Percentiles rank a stretch among this genome's conserved stretches.
Evolutionary conservation across 2,797 vertebrate genomes (phyloP).

Genomic region (Phyllotis vaccarum): DNA sequence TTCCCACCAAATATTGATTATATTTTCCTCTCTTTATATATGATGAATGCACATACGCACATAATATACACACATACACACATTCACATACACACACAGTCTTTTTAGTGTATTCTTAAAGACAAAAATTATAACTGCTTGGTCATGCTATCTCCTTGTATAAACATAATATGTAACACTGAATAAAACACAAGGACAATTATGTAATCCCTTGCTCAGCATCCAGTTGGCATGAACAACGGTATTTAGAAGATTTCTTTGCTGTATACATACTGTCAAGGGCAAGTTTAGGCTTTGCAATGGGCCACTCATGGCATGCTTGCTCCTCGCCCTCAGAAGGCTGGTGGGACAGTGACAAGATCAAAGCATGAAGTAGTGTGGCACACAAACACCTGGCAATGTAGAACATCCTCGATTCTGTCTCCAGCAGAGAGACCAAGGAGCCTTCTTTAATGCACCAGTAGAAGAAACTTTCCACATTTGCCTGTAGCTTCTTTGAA

Average conservation of each 20-base stretch:
- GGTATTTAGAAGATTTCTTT: neutral
- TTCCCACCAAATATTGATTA: too few relatives aligned
- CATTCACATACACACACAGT: neutral
- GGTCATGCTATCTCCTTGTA: neutral
- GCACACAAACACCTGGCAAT: neutral
- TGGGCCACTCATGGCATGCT: neutral
- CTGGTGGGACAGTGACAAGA: neutral
- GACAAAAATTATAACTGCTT: constrained; percentile 6
- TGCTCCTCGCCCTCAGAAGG: neutral
- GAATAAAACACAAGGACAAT: neutral
- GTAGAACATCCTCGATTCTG: neutral
- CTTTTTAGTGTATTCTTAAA: neutral
- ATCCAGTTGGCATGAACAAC: neutral
- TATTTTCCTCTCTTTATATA: too few relatives aligned
- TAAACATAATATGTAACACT: neutral
- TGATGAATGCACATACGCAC: too few relatives aligned
- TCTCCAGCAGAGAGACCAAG: neutral
- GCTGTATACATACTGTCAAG: neutral
- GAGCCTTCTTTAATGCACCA: neutral
- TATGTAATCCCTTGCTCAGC: neutral
- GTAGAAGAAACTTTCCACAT: neutral
- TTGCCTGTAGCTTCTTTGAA: neutral
- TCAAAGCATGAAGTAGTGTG: neutral
- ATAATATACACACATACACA: too few relatives aligned
- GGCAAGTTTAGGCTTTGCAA: neutral